Conservation (phyloP, 2,113 vertebrate genomes). For the Budorcas taxicolor region DNA sequence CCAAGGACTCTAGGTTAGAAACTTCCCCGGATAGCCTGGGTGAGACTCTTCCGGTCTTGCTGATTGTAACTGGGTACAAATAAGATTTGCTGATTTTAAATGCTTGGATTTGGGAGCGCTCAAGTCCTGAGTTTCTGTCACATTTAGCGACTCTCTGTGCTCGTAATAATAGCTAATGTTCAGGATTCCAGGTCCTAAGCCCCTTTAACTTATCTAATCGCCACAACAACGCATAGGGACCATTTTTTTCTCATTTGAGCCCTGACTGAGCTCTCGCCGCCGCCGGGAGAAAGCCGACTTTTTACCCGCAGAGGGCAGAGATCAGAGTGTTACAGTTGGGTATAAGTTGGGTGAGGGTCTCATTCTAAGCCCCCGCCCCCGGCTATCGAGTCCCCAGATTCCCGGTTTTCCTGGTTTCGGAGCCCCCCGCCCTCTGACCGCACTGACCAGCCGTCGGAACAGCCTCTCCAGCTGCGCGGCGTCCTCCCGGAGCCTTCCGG, state of each 20-base stretch:
- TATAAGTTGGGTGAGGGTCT: background rate
- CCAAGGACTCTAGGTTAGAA: background rate
- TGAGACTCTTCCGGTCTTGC: background rate
- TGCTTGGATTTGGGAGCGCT: background rate
- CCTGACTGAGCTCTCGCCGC: fast-evolving
- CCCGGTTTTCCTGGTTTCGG: background rate
- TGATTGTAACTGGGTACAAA: background rate
- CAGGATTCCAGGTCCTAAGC: background rate
- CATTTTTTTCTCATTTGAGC: background rate
- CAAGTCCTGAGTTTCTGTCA: background rate
- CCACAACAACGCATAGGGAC: fast-evolving
- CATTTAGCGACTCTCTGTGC: background rate
- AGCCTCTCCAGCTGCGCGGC: conserved; percentile 85
- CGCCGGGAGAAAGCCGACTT: background rate
- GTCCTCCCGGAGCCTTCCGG: conserved; percentile 84
- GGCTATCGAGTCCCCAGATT: background rate
- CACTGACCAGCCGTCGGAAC: conserved; percentile 89
- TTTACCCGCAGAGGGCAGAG: background rate
- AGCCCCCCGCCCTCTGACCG: background rate
- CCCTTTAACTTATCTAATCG: background rate
- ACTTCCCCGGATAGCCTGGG: background rate
- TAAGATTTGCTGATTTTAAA: background rate
- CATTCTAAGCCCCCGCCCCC: background rate
- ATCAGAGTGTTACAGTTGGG: fast-evolving
- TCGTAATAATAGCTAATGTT: background rate